These are phyloP conservation scores for Cyanoramphus novaezelandiae DNA, from an alignment of 2,113 vertebrate species.

Conservation along the genomic window DNA sequence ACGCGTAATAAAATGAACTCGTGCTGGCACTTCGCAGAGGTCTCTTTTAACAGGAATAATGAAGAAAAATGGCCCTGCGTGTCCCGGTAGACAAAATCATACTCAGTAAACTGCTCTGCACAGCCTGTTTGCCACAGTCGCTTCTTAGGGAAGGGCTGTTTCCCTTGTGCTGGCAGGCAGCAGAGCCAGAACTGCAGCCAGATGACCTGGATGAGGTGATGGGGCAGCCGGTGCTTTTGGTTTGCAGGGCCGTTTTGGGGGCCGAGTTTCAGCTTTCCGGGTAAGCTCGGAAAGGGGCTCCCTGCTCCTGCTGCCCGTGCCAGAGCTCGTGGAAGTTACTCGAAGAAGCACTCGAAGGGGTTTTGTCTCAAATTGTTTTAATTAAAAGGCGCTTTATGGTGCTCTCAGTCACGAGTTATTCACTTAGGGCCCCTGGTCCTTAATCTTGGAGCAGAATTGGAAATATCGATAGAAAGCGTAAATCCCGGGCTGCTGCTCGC, in stretches of 20 bases:
- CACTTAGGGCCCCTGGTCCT: slow-evolving; percentile 70
- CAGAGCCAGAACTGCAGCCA: background rate
- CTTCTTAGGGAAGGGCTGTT: background rate
- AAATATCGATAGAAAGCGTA: slow-evolving; percentile 84
- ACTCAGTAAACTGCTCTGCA: background rate
- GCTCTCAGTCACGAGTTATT: slow-evolving; percentile 62
- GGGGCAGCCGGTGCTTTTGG: background rate
- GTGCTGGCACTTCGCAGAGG: background rate
- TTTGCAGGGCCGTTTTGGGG: background rate
- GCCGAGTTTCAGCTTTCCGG: background rate
- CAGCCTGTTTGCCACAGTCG: background rate
- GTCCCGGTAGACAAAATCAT: background rate
- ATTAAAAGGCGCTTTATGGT: slow-evolving; percentile 62
- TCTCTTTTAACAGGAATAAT: background rate
- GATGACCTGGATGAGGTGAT: background rate
- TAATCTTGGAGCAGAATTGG: slow-evolving; percentile 83
- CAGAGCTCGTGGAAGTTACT: background rate
- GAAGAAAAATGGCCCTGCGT: background rate
- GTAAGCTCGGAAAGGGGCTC: background rate
- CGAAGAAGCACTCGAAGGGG: background rate
- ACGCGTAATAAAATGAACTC: background rate
- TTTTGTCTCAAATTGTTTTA: slow-evolving; percentile 61
- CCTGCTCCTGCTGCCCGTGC: background rate
- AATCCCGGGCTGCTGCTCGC: slow-evolving; percentile 81
- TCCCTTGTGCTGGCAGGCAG: background rate